Percentiles rank a stretch among this genome's conserved stretches.
Conservation (phyloP, 2,797 vertebrate species). For the Coccyzus lansbergi region DNA sequence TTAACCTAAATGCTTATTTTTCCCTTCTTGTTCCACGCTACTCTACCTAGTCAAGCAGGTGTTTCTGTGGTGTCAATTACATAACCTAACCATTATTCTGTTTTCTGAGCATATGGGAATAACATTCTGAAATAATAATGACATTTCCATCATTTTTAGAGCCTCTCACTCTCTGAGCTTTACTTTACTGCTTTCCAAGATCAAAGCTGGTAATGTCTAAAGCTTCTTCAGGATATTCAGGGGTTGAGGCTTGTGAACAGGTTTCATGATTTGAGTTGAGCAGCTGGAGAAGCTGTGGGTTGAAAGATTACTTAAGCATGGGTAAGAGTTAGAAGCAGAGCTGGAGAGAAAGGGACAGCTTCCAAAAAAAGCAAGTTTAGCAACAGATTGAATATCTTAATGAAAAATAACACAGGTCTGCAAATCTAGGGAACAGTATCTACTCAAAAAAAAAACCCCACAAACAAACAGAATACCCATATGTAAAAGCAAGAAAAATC, state of each 20-base stretch:
- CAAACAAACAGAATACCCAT: background rate
- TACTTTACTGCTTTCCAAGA: background rate
- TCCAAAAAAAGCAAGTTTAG: constrained; percentile 30
- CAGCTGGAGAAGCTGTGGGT: background rate
- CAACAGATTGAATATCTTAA: background rate
- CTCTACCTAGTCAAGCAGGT: background rate
- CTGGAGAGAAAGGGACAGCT: background rate
- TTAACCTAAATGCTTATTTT: background rate
- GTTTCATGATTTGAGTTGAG: background rate
- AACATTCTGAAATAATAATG: constrained; percentile 48
- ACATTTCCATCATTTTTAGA: constrained; percentile 25
- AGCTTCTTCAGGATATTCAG: background rate
- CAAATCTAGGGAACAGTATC: background rate
- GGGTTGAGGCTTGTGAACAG: background rate
- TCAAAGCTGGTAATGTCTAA: background rate
- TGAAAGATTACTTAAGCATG: background rate
- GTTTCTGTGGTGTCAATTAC: background rate
- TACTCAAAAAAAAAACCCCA: background rate
- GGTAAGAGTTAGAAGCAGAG: background rate
- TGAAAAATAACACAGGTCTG: background rate
- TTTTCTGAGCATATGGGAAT: constrained; percentile 44
- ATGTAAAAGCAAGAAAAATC: background rate
- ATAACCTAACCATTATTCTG: background rate
- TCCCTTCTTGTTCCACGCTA: background rate
- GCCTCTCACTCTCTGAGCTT: background rate